phyloP scores from a whole-genome alignment of 2,797 vertebrate genomes.

The Yasuhikotakia modesta region DNA sequence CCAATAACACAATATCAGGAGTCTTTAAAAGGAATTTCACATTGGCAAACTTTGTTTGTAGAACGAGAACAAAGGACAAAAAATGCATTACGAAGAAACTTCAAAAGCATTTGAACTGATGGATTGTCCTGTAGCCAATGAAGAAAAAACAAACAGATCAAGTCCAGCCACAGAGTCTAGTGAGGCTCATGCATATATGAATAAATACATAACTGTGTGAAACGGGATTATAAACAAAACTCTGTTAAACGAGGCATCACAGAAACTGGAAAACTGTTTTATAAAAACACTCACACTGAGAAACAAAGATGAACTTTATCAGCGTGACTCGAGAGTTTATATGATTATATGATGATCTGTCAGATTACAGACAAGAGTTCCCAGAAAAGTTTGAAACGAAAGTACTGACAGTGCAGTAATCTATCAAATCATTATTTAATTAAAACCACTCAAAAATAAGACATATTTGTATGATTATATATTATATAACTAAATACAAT shows the following conservation, averaged over 20 bases:
- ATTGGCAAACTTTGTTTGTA: conserved; percentile 17
- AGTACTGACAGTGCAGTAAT: no score
- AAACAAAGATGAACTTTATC: conserved; percentile 4
- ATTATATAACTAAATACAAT: no score
- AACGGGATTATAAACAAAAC: conserved; percentile 17
- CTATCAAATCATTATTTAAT: no score
- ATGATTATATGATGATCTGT: conserved; percentile 11
- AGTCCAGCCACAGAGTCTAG: conserved; percentile 30
- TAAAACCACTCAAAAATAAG: no score
- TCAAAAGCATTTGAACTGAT: conserved; percentile 44
- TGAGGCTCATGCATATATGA: conserved; percentile 48
- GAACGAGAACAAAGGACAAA: not conserved
- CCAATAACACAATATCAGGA: conserved; percentile 11
- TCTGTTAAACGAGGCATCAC: conserved; percentile 1
- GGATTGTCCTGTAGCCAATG: conserved; percentile 38
- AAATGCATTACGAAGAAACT: conserved; percentile 28
- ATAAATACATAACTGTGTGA: conserved; percentile 42
- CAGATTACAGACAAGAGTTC: not conserved
- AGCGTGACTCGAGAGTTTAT: conserved; percentile 1
- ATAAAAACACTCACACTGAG: not conserved
- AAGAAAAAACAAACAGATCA: conserved; percentile 34
- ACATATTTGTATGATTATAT: no score
- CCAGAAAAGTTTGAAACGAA: not conserved
- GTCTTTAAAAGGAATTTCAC: not conserved
- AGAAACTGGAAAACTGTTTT: conserved; percentile 28